Percentiles rank a stretch among this genome's conserved stretches.
phyloP scores from a whole-genome alignment of 1,140 invertebrate species.

The Mamestra configurata region DNA sequence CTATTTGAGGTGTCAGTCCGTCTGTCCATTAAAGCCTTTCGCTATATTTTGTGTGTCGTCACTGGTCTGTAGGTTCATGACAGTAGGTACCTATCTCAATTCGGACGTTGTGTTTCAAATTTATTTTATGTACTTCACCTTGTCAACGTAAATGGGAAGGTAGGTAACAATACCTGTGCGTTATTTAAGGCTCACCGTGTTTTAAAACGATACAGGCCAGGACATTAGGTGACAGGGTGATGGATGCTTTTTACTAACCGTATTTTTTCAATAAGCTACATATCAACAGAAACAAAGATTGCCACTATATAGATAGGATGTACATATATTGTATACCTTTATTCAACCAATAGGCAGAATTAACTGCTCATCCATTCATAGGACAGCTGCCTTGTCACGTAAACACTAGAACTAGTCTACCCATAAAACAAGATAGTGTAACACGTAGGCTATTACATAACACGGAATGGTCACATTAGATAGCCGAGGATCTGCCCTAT shows the following conservation, averaged over 20 bases:
- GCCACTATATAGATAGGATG: not conserved
- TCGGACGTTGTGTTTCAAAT: not conserved
- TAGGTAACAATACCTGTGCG: too few relatives aligned
- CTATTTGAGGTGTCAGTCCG: slow-evolving; percentile 31
- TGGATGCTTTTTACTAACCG: too few relatives aligned
- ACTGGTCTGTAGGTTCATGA: not conserved
- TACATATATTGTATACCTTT: not conserved
- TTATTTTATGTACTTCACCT: too few relatives aligned
- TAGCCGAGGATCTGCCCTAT: slow-evolving; percentile 26
- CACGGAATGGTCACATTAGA: slow-evolving; percentile 30
- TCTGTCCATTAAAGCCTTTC: slow-evolving; percentile 40
- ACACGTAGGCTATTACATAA: slow-evolving; percentile 26
- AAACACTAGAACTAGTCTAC: slow-evolving; percentile 1
- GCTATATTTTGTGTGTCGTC: slow-evolving; percentile 20
- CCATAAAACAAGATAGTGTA: slow-evolving; percentile 10
- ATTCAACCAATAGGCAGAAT: not conserved
- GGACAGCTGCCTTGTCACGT: not conserved
- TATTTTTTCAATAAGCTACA: too few relatives aligned
- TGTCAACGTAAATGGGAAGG: too few relatives aligned
- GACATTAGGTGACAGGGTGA: too few relatives aligned
- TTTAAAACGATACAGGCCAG: too few relatives aligned
- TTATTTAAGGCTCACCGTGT: too few relatives aligned
- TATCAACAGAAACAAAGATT: too few relatives aligned
- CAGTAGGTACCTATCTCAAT: not conserved
- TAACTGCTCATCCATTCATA: not conserved